A percentile compares a stretch with the other conserved stretches of the same genome.
phyloP scores from a whole-genome alignment of 2,113 vertebrate species.

The Nymphicus hollandicus region DNA sequence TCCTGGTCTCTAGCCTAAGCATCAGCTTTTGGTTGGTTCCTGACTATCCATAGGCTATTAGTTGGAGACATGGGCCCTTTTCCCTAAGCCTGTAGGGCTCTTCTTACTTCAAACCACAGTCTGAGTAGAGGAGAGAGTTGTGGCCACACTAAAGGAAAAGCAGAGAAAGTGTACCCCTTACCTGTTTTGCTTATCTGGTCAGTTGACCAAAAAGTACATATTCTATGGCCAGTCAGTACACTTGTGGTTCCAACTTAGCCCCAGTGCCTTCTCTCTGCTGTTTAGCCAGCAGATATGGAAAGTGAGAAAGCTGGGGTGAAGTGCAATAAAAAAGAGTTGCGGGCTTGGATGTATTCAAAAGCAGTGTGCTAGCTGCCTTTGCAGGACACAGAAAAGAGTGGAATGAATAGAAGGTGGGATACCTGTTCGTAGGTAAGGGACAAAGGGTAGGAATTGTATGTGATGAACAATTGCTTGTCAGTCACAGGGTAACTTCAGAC shows the following conservation, averaged over 20 bases:
- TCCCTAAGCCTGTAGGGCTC: not conserved
- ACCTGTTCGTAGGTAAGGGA: not conserved
- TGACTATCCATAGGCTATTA: accelerated
- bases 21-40: not conserved
- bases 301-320: not conserved
- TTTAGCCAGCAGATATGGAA: not conserved
- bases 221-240: not conserved
- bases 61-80: not conserved
- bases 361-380: not conserved
- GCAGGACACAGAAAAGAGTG: not conserved
- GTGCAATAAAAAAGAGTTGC: not conserved
- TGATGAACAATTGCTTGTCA: not conserved
- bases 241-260: not conserved
- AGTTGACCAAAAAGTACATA: not conserved
- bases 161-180: not conserved
- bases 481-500: not conserved
- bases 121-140: not conserved
- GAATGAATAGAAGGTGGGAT: not conserved
- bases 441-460: not conserved
- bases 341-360: not conserved
- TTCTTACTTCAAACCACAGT: not conserved
- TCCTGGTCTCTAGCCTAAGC: not conserved
- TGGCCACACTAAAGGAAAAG: not conserved
- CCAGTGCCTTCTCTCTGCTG: not conserved
- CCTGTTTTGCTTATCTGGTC: not conserved